These are phyloP conservation scores for Platerodrilus igneus DNA, from an alignment of 2,888 invertebrate genomes.

Conservation along the genomic window DNA sequence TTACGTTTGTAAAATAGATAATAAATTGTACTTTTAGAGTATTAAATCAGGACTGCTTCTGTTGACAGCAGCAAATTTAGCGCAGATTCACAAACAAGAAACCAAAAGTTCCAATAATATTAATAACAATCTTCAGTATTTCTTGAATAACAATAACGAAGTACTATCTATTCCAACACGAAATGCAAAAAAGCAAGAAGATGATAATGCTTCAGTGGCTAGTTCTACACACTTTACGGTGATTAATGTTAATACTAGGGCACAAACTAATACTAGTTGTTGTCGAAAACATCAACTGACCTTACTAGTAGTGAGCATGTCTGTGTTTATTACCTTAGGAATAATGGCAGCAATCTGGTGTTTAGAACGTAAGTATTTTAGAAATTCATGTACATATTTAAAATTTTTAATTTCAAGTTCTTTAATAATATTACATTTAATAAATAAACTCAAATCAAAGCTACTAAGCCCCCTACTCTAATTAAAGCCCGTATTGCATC, in stretches of 20 bases:
- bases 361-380: slow-evolving; percentile 75
- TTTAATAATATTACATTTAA: too few relatives aligned
- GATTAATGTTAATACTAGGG: slow-evolving; percentile 63
- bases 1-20: too few relatives aligned
- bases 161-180: slow-evolving; percentile 35
- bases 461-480: too few relatives aligned
- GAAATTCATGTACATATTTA: too few relatives aligned
- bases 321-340: slow-evolving; percentile 73
- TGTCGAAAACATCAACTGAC: slow-evolving; percentile 77
- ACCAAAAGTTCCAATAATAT: slow-evolving; percentile 32
- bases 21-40: slow-evolving; percentile 57
- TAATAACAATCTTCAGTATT: slow-evolving; percentile 42
- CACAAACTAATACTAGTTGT: slow-evolving; percentile 54
- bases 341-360: slow-evolving; percentile 76
- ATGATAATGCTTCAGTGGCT: slow-evolving; percentile 69
- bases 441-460: too few relatives aligned
- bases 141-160: slow-evolving; percentile 38
- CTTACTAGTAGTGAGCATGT: slow-evolving; percentile 77
- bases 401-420: too few relatives aligned
- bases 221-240: slow-evolving; percentile 86
- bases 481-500: too few relatives aligned
- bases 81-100: slow-evolving; percentile 40
- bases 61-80: slow-evolving; percentile 71
- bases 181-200: slow-evolving; percentile 48
- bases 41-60: slow-evolving; percentile 75